phyloP scores from a whole-genome alignment of 2,888 invertebrate genomes.

The Dione vanillae region DNA sequence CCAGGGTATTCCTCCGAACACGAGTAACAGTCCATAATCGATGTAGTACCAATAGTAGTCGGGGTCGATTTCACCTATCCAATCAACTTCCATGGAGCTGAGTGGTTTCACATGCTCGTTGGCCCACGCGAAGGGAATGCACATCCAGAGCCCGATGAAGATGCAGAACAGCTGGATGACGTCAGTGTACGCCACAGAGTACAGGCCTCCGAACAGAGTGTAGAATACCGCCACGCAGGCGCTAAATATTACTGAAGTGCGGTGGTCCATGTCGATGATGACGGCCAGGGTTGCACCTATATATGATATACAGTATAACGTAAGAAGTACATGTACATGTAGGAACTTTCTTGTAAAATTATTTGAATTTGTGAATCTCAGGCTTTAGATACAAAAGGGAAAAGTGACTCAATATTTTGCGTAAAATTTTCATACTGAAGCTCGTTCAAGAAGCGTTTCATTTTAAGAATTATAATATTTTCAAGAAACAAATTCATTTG shows the following conservation, averaged over 20 bases:
- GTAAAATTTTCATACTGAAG: too few species aligned
- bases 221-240: constrained; percentile 98
- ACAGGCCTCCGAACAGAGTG: constrained; percentile 98
- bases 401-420: too few species aligned
- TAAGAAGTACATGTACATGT: too few species aligned
- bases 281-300: constrained; percentile 97
- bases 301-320: too few species aligned
- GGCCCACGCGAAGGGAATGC: constrained; percentile 97
- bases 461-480: too few species aligned
- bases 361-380: too few species aligned
- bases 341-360: too few species aligned
- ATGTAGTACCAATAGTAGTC: constrained; percentile 92
- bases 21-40: constrained; percentile 93
- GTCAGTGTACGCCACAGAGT: constrained; percentile 99
- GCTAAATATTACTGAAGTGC: constrained; percentile 96
- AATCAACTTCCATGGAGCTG: constrained; percentile 92
- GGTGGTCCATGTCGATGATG: constrained; percentile 97
- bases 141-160: constrained; percentile 98
- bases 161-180: constrained; percentile 99
- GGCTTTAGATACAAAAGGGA: too few species aligned
- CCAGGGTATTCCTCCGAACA: constrained; percentile 99
- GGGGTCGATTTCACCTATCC: constrained; percentile 92
- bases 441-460: too few species aligned
- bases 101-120: constrained; percentile 94
- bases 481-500: too few species aligned